Evolutionary conservation across 2,113 vertebrate genomes (phyloP).

Genomic region (Pipra filicauda): DNA sequence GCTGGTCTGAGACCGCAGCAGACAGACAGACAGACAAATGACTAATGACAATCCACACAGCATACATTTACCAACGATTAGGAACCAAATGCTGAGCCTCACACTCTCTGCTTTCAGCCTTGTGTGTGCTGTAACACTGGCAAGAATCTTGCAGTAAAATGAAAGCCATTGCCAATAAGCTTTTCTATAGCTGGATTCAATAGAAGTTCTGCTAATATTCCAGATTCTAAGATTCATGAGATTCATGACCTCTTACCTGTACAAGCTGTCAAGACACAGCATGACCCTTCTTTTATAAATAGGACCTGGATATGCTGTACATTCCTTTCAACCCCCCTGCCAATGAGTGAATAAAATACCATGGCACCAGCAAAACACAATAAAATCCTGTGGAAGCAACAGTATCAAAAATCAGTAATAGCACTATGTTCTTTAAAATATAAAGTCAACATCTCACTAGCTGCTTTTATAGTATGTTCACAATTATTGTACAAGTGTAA

Average conservation of each 20-base stretch:
- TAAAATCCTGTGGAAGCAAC: not conserved
- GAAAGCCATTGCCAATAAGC: not conserved
- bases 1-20: not conserved
- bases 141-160: not conserved
- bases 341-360: not conserved
- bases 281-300: conserved; percentile 11
- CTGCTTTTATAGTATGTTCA: not conserved
- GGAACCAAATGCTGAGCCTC: conserved; percentile 12
- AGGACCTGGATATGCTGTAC: not conserved
- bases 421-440: not conserved
- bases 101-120: not conserved
- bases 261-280: not conserved
- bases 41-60: not conserved
- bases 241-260: not conserved
- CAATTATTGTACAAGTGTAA: not conserved
- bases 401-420: not conserved
- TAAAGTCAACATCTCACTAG: not conserved
- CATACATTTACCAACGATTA: not conserved
- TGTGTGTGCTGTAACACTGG: not conserved
- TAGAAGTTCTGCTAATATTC: not conserved
- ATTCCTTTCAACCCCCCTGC: not conserved
- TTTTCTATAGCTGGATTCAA: not conserved
- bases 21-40: conserved; percentile 16
- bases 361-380: not conserved
- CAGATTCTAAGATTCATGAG: not conserved